Evolutionary conservation across 1,140 invertebrate species (phyloP).

Genomic region (Macrosteles quadrilineatus): DNA sequence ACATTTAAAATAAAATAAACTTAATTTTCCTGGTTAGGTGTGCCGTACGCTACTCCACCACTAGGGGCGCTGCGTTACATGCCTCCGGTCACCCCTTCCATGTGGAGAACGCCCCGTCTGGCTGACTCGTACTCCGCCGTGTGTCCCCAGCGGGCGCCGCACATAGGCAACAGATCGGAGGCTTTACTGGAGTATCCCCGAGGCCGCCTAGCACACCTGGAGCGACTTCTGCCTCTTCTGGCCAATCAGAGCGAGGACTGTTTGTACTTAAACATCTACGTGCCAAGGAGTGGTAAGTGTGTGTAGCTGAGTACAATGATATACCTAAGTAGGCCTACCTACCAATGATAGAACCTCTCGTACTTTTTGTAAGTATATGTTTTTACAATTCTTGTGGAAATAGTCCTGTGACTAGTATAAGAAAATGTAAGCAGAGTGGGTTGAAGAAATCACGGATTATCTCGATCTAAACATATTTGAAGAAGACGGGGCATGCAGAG

Average conservation of each 20-base stretch:
- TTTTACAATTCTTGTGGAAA: no score
- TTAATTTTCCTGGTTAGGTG: no score
- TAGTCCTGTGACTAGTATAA: no score
- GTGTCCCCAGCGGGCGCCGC: constrained; percentile 83
- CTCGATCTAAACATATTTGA: no score
- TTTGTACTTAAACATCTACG: constrained; percentile 94
- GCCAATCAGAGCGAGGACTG: constrained; percentile 96
- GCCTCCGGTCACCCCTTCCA: constrained; percentile 88
- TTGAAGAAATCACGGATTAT: no score
- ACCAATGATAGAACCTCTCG: no score
- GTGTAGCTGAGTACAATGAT: constrained; percentile 1
- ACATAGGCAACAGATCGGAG: constrained; percentile 69
- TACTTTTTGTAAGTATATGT: no score
- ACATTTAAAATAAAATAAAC: no score
- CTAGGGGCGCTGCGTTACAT: constrained; percentile 81
- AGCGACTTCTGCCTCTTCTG: constrained; percentile 76
- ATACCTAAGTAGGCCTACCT: no score
- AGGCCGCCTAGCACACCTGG: constrained; percentile 76
- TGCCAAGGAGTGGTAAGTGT: constrained; percentile 80
- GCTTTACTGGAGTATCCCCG: constrained; percentile 73
- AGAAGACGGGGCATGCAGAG: no score
- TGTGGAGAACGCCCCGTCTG: constrained; percentile 79
- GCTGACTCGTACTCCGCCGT: constrained; percentile 82
- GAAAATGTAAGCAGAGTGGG: no score
- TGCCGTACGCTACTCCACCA: constrained; percentile 88